A percentile compares a stretch with the other conserved stretches of the same genome.
Evolutionary conservation across 2,797 vertebrate genomes (phyloP).

Genomic region (Coregonus ussuriensis): DNA sequence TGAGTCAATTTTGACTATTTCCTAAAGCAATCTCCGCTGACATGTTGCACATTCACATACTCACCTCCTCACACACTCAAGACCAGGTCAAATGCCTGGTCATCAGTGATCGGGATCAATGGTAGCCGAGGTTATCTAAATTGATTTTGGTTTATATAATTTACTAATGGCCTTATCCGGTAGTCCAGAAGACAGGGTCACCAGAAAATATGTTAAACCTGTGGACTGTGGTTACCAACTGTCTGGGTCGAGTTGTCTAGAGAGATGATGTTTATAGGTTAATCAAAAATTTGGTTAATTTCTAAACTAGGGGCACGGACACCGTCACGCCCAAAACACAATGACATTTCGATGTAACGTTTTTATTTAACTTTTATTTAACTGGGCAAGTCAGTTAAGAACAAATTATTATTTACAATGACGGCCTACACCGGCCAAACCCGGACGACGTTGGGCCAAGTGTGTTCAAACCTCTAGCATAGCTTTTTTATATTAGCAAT

Average conservation of each 20-base stretch:
- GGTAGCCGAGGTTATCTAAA: neutral
- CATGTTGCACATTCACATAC: conserved; percentile 10
- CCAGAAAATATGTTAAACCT: neutral
- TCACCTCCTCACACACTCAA: neutral
- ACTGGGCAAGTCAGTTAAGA: no score
- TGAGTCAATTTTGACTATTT: conserved; percentile 24
- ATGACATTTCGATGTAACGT: neutral
- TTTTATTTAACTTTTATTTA: no score
- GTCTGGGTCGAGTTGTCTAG: neutral
- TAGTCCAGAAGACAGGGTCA: neutral
- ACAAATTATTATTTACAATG: no score
- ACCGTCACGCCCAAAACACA: neutral
- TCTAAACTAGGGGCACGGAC: neutral
- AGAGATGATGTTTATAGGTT: neutral
- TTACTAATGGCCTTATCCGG: neutral
- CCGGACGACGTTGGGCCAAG: no score
- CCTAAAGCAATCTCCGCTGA: conserved; percentile 2
- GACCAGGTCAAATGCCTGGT: neutral
- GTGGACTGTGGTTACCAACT: no score
- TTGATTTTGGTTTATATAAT: neutral
- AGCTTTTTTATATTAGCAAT: neutral
- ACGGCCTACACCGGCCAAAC: no score
- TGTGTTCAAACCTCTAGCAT: neutral
- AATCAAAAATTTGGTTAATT: neutral
- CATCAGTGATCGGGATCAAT: neutral